Base-by-base conservation (phyloP, 2,113 vertebrate genomes). In the Odocoileus virginianus region DNA sequence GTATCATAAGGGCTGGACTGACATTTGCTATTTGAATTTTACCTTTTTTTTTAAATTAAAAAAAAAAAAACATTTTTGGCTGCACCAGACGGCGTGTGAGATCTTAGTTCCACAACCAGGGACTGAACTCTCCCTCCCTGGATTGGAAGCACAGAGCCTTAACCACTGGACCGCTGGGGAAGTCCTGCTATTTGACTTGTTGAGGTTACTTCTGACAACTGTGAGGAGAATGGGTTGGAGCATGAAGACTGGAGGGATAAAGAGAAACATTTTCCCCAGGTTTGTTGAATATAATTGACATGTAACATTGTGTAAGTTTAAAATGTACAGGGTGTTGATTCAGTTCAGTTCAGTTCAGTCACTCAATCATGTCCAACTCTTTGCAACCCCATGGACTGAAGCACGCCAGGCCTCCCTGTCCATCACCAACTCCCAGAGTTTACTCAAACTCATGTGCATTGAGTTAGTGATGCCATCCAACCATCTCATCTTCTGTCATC, bases 1-100 rank as follows among this genome's bases (percentile, higher is more conserved):
- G 21, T 30, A 12, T 36, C 87, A 55, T 23, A 25, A 28, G 15
- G 52, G 28, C 27, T 16, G 52, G 25, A 12, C 19, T 8, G 10
- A 43, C 1, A 9, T 33, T 19, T 84, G 5, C 40, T 19, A 6
- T 61, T 23, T 83, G 61, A 21, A 33, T 88, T 89, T 94, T 60
- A 58, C 25, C 30, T 21, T 25, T 74, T 74, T 71, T 74, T 76
- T 74, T 25, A 0, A 76, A 23, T 71, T 40, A 71, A 71, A 40
- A 71, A 71, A 36, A 33, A 45, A 47, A 50, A 50, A 50, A 50
- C 2, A 3, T 61, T 33, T 67, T 40, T 40, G 67, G 5, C 67
- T 71, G 19, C 19, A 71, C 67, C 0, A 0, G n/a, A 6, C 0
- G 1, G n/a, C n/a, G 6, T 71, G 67, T 71, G n/a, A 71, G 67